A percentile compares a stretch with the other conserved stretches of the same genome.
Conservation (phyloP, 1,140 invertebrate genomes). For the Dendrolimus kikuchii region DNA sequence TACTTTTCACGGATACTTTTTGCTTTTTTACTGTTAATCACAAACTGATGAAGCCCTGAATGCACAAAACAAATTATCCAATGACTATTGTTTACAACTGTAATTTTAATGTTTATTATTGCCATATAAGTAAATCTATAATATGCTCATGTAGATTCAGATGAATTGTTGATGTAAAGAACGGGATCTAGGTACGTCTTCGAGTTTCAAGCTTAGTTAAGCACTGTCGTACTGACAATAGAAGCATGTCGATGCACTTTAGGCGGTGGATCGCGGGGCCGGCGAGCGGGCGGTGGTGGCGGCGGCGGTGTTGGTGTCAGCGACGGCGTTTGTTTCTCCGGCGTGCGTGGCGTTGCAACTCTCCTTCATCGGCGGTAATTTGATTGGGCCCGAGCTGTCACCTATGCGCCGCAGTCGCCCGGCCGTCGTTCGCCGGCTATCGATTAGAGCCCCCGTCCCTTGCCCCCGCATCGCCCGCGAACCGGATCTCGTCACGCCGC, state of each 20-base stretch:
- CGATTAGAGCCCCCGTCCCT: constrained; percentile 67
- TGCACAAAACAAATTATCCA: too few relatives aligned
- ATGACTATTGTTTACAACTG: too few relatives aligned
- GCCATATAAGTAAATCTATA: too few relatives aligned
- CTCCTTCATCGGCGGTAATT: constrained; percentile 60
- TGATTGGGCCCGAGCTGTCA: constrained; percentile 70
- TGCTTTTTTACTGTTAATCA: too few relatives aligned
- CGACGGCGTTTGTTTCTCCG: constrained; percentile 23
- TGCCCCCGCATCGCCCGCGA: constrained; percentile 57
- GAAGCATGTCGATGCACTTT: constrained; percentile 37
- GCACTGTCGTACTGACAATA: constrained; percentile 38
- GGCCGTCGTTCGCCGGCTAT: constrained; percentile 72
- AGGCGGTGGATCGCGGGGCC: constrained; percentile 22
- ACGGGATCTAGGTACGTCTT: constrained; percentile 15
- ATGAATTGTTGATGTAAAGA: constrained; percentile 7
- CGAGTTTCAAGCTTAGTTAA: constrained; percentile 11
- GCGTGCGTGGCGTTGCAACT: constrained; percentile 53
- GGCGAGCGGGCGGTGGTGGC: constrained; percentile 30
- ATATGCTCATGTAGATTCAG: too few relatives aligned
- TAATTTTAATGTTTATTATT: too few relatives aligned
- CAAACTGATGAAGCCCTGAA: too few relatives aligned
- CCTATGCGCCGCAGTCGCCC: constrained; percentile 69
- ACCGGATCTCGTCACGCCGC: constrained; percentile 71
- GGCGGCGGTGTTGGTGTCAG: constrained; percentile 27
- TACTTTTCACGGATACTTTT: too few relatives aligned